Percentiles rank a stretch among this genome's conserved stretches.
Evolutionary conservation across 2,888 invertebrate species (phyloP).

Genomic region (Dysmachus trigonus): DNA sequence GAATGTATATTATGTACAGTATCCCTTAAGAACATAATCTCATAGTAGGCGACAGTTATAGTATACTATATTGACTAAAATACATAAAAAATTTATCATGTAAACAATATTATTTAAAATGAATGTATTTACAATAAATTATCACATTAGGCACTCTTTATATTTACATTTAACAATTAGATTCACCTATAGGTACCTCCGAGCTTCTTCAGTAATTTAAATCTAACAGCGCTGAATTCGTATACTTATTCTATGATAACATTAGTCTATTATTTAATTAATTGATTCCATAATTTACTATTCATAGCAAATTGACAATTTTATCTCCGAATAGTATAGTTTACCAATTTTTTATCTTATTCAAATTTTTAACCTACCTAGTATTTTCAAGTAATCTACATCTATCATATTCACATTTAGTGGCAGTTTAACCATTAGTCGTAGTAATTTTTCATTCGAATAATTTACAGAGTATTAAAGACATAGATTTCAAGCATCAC

Average conservation of each 20-base stretch:
- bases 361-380: not conserved
- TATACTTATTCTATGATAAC: not conserved
- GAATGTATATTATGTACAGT: conserved; percentile 11
- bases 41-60: not conserved
- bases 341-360: not conserved
- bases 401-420: conserved; percentile 5
- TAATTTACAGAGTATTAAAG: not conserved
- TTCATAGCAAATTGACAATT: not conserved
- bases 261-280: not conserved
- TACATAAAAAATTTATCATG: conserved; percentile 26
- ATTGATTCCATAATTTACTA: not conserved
- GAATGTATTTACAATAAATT: conserved; percentile 40
- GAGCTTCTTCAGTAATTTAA: not conserved
- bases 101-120: conserved; percentile 21
- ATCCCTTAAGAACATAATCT: not conserved
- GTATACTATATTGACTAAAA: conserved; percentile 22
- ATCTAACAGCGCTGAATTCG: not conserved
- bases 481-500: conserved; percentile 16
- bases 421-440: conserved; percentile 3
- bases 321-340: not conserved
- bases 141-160: conserved; percentile 49
- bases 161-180: conserved; percentile 30
- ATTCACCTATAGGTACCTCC: not conserved
- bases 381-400: not conserved
- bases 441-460: not conserved